Base-by-base conservation (phyloP, 2,888 invertebrate species). In the Peribatodes rhomboidaria region DNA sequence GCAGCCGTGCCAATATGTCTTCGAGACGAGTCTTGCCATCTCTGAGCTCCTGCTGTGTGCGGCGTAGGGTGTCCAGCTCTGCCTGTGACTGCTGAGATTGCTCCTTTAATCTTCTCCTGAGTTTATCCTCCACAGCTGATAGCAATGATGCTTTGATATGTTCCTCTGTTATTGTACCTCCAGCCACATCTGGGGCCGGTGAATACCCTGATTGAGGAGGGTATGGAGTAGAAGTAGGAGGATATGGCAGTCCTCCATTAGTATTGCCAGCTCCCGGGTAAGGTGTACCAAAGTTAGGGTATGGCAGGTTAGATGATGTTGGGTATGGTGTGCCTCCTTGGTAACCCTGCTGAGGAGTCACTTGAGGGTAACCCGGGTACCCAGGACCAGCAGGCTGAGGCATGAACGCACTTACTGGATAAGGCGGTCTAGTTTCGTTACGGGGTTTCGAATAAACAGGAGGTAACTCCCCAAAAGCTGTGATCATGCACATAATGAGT, bases 101-200 rank as follows among this genome's bases (percentile, higher is more conserved):
- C 81, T 99, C 99, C 76, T 96, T 96, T 74, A 99, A 95, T 70
- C 97, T 95, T 68, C 98, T 86, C 76, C 97, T 95, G 72, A 99
- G 88, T 89, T 98, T 99, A 84, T 99, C 99, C 87, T 99, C 98
- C 0, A 99, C 97, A 22, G 99, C 99, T 61, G 98, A 98, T 16
- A 99, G 90, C 20, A 99, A 92, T 0, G 99, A 99, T 27, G 97
- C 98, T 82, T 97, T 96, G 69, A 99, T 98, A 84, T 99, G 98
- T 83, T 99, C 98, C 78, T 99, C 98, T 52, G 98, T 97, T 63
- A 98, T 98, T n/a, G 98, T 98, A 18, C 97, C 97, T 62, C 95
- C 94, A 58, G 94, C 94, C 16, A 88, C 85, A 76, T 94, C 90
- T 57, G 88, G 86, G 68, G 81, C 81, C 39, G 80, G 76, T 6